Evolutionary conservation across 2,888 invertebrate species (phyloP), one percentile per base, ranked within the genome.

Genomic region (Tetranychus truncatus): DNA sequence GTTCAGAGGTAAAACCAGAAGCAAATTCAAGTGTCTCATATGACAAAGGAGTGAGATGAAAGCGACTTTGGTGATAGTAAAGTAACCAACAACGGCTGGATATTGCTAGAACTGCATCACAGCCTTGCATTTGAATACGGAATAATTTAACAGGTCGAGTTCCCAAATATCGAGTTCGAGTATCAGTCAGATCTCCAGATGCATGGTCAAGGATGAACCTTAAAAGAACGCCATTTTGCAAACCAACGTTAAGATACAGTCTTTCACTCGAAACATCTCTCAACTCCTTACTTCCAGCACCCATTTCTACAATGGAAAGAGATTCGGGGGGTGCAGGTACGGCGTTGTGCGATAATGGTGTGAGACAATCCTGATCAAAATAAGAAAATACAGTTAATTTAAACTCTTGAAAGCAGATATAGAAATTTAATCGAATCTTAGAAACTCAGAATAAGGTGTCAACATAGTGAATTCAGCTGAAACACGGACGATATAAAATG

Each of bases 31-130:
- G 84, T 76, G 93, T 91, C 83, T 96, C 96, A 81, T 99, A 99
- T 0, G 95, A 95, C 0, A 96, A 84, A 0, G 96, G 96, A 0
- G 96, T 96, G 72, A 97, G 85, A 83, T 96, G 95, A 81, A 94
- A 94, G 74, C 87, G 87, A 84, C 93, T 96, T 83, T 99, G 99
- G 83, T 97, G 95, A 81, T 94, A 94, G 82, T 99, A 99, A 81
- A 95, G 95, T 44, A 99, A 85, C 99, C 99, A 99, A 0, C 95
- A 93, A 79, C 99, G 87, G 79, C 95, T 95, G 0, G 96, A 97
- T 87, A 97, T 95, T 0, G 99, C 99, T 55, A 99, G 84, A 0
- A 99, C 85, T 1, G 97, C 95, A 83, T 99, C 95, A 11, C 91
- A 89, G 18, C 92, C 92, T 81, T 99, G 97, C 88, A 97, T 95